A percentile compares a stretch with the other conserved stretches of the same genome.
Conservation (phyloP, 2,888 invertebrate genomes). For the Cephus nigrinus region DNA sequence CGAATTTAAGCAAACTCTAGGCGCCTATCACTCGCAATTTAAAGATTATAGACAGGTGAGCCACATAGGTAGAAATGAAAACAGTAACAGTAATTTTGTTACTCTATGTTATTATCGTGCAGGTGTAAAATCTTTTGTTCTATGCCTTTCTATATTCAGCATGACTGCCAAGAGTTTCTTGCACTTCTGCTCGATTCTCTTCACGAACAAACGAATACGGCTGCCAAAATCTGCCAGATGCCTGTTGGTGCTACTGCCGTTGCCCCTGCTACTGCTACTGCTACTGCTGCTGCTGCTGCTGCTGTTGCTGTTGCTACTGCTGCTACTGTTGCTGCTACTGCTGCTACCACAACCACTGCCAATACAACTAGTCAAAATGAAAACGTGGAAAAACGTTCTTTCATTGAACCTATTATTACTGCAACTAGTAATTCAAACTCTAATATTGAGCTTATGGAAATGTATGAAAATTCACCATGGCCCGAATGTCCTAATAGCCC, state of each 20-base stretch:
- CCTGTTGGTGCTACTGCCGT: constrained; percentile 27
- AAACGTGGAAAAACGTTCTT: constrained; percentile 45
- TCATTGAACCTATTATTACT: constrained; percentile 38
- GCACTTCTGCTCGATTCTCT: constrained; percentile 72
- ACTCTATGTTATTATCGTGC: too few relatives aligned
- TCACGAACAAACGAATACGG: constrained; percentile 71
- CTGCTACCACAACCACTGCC: constrained; percentile 54
- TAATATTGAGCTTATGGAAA: constrained; percentile 50
- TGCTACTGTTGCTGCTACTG: too few relatives aligned
- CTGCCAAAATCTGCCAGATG: constrained; percentile 54
- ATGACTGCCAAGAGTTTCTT: constrained; percentile 77
- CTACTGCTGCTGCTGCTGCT: too few relatives aligned
- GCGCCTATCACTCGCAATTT: constrained; percentile 72
- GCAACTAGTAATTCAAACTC: constrained; percentile 48
- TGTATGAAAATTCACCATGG: constrained; percentile 50
- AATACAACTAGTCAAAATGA: constrained; percentile 49
- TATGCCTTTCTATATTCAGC: constrained; percentile 59
- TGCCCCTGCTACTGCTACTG: too few relatives aligned
- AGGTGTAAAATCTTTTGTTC: too few relatives aligned
- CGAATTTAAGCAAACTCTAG: constrained; percentile 72
- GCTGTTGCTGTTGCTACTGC: too few relatives aligned
- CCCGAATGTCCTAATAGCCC: constrained; percentile 61
- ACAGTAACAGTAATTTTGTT: constrained; percentile 8
- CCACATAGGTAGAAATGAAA: not conserved
- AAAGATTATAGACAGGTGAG: constrained; percentile 73